Evolutionary conservation across 1,140 invertebrate species (phyloP), one percentile per base, ranked within the genome.

Genomic region (Drosophila funebris): DNA sequence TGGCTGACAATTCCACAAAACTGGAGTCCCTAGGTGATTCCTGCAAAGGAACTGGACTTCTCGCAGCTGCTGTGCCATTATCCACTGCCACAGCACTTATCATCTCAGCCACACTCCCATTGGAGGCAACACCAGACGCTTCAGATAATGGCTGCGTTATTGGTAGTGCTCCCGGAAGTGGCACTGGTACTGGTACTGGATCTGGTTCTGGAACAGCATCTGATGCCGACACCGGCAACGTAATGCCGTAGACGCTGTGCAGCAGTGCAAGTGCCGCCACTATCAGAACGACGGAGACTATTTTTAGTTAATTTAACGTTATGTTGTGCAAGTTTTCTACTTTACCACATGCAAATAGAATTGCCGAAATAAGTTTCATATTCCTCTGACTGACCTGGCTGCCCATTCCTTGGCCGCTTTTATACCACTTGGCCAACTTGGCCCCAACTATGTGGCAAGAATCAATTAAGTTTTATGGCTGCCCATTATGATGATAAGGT

Each of bases 341-440:
- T 63, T 63, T 84, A 83, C 79, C 79, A 67, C 76, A 73, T 58
- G 48, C 76, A 31, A 84, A 72, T n/a, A 81, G 54, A 33, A 78
- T 70, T 14, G 73, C 60, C 6, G 79, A 64, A 36, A 66, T 24
- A 16, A 76, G 31, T 54, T 83, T 84, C 80, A 83, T 83, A 46
- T 57, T 83, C 43, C 24, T 69, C 29, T 9, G 8, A 58, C 16
- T 58, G 46, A 41, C 24, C 24, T 54, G 11, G 1, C 0, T 13
- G 8, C 5, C 4, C 39, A 18, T 20, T 36, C 7, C 2, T 8
- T 7, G 11, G 9, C 24, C 9, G 24, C 76, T 76, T 83, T 78
- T 83, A 84, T 84, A 36, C 33, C 33, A 84, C 36, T 36, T 1
- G 9, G n/a, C 4, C 33, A n/a, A 84, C 36, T 36, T 1, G 9